Percentiles rank a stretch among this genome's conserved stretches.
Conservation (phyloP, 2,888 invertebrate genomes). For the Scaptomyza flava region DNA sequence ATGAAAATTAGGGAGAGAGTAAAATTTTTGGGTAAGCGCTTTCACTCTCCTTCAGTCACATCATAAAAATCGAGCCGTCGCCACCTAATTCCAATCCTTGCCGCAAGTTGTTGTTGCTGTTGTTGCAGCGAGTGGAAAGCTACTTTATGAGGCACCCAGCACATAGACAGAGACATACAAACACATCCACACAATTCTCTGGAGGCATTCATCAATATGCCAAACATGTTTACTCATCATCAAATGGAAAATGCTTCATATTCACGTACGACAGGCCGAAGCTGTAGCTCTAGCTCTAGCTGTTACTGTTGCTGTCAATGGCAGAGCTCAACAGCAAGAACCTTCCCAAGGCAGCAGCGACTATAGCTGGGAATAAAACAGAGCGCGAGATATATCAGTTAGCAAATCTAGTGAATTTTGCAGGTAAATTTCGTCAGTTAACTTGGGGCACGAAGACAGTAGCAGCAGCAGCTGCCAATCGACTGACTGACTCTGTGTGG, state of each 20-base stretch:
- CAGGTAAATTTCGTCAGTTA: slow-evolving; percentile 61
- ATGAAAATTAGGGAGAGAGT: slow-evolving; percentile 13
- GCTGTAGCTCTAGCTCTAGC: slow-evolving; percentile 16
- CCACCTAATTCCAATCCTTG: slow-evolving; percentile 77
- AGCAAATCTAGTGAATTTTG: slow-evolving; percentile 39
- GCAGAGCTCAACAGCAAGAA: slow-evolving; percentile 5
- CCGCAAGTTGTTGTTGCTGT: slow-evolving; percentile 50
- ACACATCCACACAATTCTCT: slow-evolving; percentile 54
- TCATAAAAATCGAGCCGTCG: slow-evolving; percentile 73
- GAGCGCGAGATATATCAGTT: slow-evolving; percentile 29
- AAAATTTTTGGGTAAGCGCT: slow-evolving; percentile 51
- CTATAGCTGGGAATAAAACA: slow-evolving; percentile 16
- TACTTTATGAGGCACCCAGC: slow-evolving; percentile 16
- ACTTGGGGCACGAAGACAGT: slow-evolving; percentile 20
- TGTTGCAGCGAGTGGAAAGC: slow-evolving; percentile 31
- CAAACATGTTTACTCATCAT: slow-evolving; percentile 80
- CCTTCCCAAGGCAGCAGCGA: slow-evolving; percentile 38
- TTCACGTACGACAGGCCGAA: slow-evolving; percentile 69
- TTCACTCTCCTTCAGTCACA: slow-evolving; percentile 65
- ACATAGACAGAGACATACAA: not conserved
- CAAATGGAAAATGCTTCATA: slow-evolving; percentile 80
- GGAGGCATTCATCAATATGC: slow-evolving; percentile 79
- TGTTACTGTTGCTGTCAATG: slow-evolving; percentile 6
- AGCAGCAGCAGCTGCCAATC: slow-evolving; percentile 22
- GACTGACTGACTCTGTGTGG: slow-evolving; percentile 22